phyloP scores from a whole-genome alignment of 2,113 vertebrate genomes.

The Lepus timidus region DNA sequence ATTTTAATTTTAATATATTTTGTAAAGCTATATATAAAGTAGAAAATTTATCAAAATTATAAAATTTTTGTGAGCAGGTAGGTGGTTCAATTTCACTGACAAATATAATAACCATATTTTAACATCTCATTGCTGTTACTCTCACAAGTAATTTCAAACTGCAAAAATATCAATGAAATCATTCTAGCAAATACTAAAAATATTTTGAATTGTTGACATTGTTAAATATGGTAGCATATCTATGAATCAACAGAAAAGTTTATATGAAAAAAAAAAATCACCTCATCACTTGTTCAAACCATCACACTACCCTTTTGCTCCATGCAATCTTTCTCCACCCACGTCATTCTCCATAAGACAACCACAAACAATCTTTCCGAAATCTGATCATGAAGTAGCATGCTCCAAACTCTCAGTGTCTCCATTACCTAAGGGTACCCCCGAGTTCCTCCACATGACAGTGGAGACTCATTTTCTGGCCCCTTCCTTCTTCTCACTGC shows the following conservation, averaged over 20 bases:
- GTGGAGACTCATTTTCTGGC: neutral
- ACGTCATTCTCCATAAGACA: conserved; percentile 22
- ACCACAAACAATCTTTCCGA: conserved; percentile 52
- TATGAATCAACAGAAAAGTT: conserved; percentile 50
- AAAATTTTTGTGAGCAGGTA: neutral
- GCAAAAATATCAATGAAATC: conserved; percentile 63
- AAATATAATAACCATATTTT: conserved; percentile 58
- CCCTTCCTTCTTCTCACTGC: neutral
- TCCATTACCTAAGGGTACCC: neutral
- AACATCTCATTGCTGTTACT: conserved; percentile 59
- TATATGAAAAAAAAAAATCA: conserved; percentile 60
- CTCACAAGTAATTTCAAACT: conserved; percentile 66
- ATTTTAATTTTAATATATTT: neutral
- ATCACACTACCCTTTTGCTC: neutral
- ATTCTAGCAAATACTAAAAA: conserved; percentile 62
- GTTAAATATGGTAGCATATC: conserved; percentile 52
- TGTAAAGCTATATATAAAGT: neutral
- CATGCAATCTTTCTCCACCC: neutral
- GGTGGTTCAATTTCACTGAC: conserved; percentile 52
- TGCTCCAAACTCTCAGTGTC: neutral
- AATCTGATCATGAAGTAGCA: neutral
- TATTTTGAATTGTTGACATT: conserved; percentile 61
- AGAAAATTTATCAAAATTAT: conserved; percentile 13
- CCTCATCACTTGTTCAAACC: conserved; percentile 38
- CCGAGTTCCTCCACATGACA: neutral